These are phyloP conservation scores for Panulirus ornatus DNA, from an alignment of 1,140 invertebrate species.

Conservation along the genomic window DNA sequence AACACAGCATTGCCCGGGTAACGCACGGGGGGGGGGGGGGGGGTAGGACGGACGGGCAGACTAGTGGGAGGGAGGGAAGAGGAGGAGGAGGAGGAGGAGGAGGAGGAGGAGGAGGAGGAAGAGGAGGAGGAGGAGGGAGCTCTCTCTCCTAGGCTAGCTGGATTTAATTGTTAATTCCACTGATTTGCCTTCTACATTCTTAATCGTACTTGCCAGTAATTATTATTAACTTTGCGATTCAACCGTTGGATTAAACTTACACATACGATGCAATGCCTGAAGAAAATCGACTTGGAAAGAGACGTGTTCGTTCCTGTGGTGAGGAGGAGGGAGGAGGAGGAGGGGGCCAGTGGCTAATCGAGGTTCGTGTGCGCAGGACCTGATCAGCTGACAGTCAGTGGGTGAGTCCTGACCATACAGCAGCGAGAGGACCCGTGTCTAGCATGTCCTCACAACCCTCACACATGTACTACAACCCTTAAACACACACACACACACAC, in stretches of 20 bases:
- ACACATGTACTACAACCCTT: background rate
- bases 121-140: background rate
- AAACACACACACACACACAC: background rate
- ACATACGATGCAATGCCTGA: too few relatives aligned
- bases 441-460: too few relatives aligned
- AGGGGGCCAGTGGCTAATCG: background rate
- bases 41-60: background rate
- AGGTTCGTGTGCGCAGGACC: background rate
- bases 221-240: too few relatives aligned
- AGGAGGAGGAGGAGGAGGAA: background rate
- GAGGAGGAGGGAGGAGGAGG: background rate
- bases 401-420: too few relatives aligned
- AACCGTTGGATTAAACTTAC: too few relatives aligned
- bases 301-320: too few relatives aligned
- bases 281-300: too few relatives aligned
- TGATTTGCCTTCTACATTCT: too few relatives aligned
- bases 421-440: too few relatives aligned
- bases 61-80: background rate
- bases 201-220: too few relatives aligned
- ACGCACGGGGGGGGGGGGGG: conserved; percentile 5
- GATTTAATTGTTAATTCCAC: too few relatives aligned
- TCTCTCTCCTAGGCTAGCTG: too few relatives aligned
- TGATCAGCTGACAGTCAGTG: background rate
- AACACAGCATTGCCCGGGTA: conserved; percentile 52
- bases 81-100: background rate